A percentile compares a stretch with the other conserved stretches of the same genome.
Evolutionary conservation across 2,888 invertebrate genomes (phyloP).

Genomic region (Sceliomorpha sp.): DNA sequence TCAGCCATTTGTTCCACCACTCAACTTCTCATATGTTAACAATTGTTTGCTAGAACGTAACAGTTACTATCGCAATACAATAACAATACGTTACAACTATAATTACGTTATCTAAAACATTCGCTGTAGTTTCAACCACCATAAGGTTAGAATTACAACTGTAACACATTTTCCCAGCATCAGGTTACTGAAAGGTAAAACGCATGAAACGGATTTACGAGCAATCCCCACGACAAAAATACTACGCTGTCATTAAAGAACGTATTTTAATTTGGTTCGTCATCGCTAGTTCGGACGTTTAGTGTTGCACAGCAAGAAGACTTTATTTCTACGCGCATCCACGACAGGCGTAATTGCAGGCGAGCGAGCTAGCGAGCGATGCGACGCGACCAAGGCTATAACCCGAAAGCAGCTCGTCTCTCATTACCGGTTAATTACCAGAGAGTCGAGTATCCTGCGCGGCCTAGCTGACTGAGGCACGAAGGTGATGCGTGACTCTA

Average conservation of each 20-base stretch:
- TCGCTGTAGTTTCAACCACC: too few relatives aligned
- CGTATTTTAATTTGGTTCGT: conserved; percentile 6
- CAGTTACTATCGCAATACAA: too few relatives aligned
- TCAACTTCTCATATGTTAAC: too few relatives aligned
- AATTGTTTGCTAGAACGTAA: too few relatives aligned
- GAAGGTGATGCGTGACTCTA: conserved; percentile 66
- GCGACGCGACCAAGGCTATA: conserved; percentile 48
- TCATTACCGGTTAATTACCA: conserved; percentile 74
- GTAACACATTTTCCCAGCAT: neutral
- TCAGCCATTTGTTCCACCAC: too few relatives aligned
- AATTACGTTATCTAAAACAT: too few relatives aligned
- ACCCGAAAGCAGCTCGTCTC: conserved; percentile 65
- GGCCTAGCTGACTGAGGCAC: conserved; percentile 56
- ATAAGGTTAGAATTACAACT: too few relatives aligned
- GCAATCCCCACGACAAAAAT: conserved; percentile 1
- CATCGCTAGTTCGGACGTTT: neutral
- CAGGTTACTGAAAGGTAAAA: neutral
- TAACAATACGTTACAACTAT: too few relatives aligned
- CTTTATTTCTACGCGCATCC: conserved; percentile 23
- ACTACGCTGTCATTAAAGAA: neutral
- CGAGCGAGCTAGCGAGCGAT: conserved; percentile 13
- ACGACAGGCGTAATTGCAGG: conserved; percentile 37
- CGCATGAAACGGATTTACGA: neutral
- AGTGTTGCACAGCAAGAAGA: conserved; percentile 15
- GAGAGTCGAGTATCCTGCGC: conserved; percentile 60